Conservation (phyloP, 2,888 invertebrate species). For the Imbricaverruca yamaguchii region DNA sequence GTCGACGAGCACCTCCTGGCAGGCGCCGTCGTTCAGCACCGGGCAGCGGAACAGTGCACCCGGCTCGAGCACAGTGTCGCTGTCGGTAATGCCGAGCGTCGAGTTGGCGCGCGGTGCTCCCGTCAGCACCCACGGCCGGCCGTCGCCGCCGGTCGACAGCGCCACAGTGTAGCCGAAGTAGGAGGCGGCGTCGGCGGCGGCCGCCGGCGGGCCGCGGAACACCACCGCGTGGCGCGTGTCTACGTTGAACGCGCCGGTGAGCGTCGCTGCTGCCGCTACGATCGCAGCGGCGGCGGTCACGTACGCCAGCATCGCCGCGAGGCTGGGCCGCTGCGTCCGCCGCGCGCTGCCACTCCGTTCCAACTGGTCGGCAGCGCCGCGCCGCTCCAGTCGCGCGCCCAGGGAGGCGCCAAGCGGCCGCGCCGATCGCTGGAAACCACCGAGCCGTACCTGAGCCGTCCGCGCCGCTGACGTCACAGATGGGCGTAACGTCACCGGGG, state of each 20-base stretch:
- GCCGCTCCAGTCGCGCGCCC: no score
- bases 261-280: constrained; percentile 34
- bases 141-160: not conserved
- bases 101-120: constrained; percentile 52
- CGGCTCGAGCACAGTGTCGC: constrained; percentile 44
- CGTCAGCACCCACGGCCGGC: constrained; percentile 42
- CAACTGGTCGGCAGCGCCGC: no score
- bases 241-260: constrained; percentile 43
- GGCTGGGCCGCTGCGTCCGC: no score
- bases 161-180: constrained; percentile 33
- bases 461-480: no score
- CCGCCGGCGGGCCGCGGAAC: constrained; percentile 13
- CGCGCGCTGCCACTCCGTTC: no score
- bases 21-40: constrained; percentile 34
- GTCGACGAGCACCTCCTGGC: constrained; percentile 43
- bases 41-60: constrained; percentile 51
- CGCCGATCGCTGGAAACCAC: no score
- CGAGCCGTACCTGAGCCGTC: no score
- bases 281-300: not conserved
- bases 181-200: constrained; percentile 26
- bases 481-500: no score
- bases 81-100: constrained; percentile 38
- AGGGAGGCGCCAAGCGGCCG: no score
- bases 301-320: no score
- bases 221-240: constrained; percentile 29